These are phyloP conservation scores for Metridium senile DNA, from an alignment of 92 coral and sea anemone genomes.

Conservation along the genomic window DNA sequence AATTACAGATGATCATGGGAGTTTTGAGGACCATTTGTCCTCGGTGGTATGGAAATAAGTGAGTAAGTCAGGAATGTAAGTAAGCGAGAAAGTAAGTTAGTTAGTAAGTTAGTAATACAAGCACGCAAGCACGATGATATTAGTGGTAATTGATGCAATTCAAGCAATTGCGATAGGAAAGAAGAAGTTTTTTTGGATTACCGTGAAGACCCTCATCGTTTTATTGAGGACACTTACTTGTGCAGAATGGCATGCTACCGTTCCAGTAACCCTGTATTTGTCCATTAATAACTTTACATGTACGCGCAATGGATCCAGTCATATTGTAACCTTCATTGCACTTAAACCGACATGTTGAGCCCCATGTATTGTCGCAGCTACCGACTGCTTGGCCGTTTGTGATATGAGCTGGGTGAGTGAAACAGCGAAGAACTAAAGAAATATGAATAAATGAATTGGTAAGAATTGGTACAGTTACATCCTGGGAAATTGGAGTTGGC, in stretches of 20 bases:
- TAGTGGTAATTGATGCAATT: no score
- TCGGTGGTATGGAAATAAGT: no score
- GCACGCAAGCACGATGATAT: no score
- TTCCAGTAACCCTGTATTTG: conserved; percentile 49
- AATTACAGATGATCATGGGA: no score
- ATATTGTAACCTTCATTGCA: conserved; percentile 49
- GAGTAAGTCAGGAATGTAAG: no score
- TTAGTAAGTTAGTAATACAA: no score
- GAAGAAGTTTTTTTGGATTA: background rate
- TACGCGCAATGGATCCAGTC: conserved; percentile 23
- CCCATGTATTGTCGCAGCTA: conserved; percentile 40
- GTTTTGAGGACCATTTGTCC: no score
- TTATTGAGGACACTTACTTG: conserved; percentile 17
- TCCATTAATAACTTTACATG: conserved; percentile 42
- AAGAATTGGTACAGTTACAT: no score
- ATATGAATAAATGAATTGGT: no score
- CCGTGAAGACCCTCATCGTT: background rate
- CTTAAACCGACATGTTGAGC: conserved; percentile 30
- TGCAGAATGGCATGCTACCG: conserved; percentile 27
- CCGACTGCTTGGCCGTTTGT: conserved; percentile 27
- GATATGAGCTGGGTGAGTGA: conserved; percentile 10
- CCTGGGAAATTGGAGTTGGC: background rate
- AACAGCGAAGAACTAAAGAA: conserved; percentile 43
- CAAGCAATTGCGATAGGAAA: no score
- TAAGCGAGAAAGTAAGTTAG: no score